These are phyloP conservation scores for Nycticryphes semicollaris DNA, from an alignment of 2,113 vertebrate species.

Conservation along the genomic window DNA sequence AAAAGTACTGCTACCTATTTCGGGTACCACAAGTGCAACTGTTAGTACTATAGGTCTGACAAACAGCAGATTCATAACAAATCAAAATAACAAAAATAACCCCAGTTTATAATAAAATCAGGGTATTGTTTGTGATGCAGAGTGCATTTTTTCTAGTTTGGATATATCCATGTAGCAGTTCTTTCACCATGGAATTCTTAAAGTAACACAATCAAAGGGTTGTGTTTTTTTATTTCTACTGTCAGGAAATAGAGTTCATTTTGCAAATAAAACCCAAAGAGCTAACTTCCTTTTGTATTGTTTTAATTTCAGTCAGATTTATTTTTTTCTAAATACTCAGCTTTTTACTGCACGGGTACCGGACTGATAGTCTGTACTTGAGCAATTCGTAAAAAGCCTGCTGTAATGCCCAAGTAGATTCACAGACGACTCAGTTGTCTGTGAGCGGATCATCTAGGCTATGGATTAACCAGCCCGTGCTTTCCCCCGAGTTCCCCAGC, in stretches of 20 bases:
- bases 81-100: neutral
- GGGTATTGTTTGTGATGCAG: neutral
- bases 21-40: neutral
- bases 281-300: neutral
- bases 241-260: neutral
- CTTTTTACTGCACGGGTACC: accelerated
- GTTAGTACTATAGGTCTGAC: neutral
- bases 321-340: neutral
- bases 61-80: neutral
- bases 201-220: neutral
- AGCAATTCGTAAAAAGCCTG: neutral
- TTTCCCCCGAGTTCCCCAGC: neutral
- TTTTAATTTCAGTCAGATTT: neutral
- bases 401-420: neutral
- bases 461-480: neutral
- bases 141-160: neutral
- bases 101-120: neutral
- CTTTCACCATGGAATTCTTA: neutral
- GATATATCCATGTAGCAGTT: neutral
- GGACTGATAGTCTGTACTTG: neutral
- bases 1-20: neutral
- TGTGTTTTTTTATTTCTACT: too few species aligned
- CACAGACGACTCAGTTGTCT: neutral
- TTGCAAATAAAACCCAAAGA: neutral
- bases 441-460: neutral